Conservation (phyloP, 2,888 invertebrate genomes). For the Drosophila nigritarsus region DNA sequence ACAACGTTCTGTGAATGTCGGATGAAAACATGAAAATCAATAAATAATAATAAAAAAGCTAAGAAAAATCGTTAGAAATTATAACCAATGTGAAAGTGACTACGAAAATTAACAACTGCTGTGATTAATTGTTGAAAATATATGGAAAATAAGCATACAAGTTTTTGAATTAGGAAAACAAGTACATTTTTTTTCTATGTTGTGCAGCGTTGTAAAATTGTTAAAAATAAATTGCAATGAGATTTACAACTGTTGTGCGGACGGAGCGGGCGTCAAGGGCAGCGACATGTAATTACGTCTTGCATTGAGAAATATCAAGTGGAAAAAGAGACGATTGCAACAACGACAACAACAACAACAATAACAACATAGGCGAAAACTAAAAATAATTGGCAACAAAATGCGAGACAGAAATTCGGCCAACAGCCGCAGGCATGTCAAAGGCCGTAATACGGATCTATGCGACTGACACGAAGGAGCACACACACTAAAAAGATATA, state of each 20-base stretch:
- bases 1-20: constrained; percentile 54
- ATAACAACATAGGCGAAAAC: constrained; percentile 46
- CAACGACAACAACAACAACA: constrained; percentile 34
- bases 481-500: not conserved
- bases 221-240: constrained; percentile 69
- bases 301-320: constrained; percentile 50
- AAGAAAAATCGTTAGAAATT: constrained; percentile 45
- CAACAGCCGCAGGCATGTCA: constrained; percentile 77
- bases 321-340: constrained; percentile 11
- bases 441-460: constrained; percentile 73
- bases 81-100: constrained; percentile 13
- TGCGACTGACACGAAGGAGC: constrained; percentile 51
- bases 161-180: not conserved
- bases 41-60: constrained; percentile 18
- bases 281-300: constrained; percentile 67
- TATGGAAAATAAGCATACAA: not conserved
- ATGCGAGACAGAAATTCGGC: constrained; percentile 73
- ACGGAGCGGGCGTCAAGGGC: constrained; percentile 66
- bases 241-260: constrained; percentile 57
- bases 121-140: not conserved
- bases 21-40: constrained; percentile 53
- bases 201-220: constrained; percentile 44
- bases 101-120: not conserved
- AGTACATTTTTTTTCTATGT: constrained; percentile 3
- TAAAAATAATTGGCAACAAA: constrained; percentile 79